Evolutionary conservation across 1,140 invertebrate genomes (phyloP).

Genomic region (Ectropis grisescens): DNA sequence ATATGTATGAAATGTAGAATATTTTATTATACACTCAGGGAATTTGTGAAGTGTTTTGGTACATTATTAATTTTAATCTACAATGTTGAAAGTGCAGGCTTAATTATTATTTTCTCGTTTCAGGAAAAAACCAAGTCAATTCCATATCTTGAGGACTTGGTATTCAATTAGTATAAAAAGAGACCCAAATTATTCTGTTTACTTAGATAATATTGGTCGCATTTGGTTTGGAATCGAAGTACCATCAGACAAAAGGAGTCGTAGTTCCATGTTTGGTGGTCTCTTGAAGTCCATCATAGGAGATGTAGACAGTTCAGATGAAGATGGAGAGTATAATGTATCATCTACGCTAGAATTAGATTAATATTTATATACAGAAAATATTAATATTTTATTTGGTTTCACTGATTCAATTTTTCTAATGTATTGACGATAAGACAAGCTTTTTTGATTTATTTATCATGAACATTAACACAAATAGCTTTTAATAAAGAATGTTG

Average conservation of each 20-base stretch:
- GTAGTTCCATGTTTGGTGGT: slow-evolving; percentile 45
- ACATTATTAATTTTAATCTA: no score
- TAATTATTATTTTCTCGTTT: no score
- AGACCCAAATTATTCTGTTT: slow-evolving; percentile 51
- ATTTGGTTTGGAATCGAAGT: slow-evolving; percentile 60
- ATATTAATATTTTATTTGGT: slow-evolving; percentile 8
- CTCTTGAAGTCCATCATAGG: slow-evolving; percentile 55
- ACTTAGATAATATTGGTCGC: slow-evolving; percentile 54
- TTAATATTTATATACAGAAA: no score
- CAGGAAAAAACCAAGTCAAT: slow-evolving; percentile 47
- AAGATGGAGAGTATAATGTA: slow-evolving; percentile 32
- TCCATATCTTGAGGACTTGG: slow-evolving; percentile 43
- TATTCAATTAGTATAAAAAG: slow-evolving; percentile 56
- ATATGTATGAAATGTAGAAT: no score
- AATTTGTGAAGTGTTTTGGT: no score
- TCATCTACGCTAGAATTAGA: slow-evolving; percentile 46
- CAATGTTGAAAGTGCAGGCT: no score
- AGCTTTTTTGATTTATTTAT: no score
- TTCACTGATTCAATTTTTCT: slow-evolving; percentile 5
- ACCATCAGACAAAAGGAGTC: slow-evolving; percentile 28
- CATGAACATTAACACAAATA: no score
- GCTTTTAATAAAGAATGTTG: no score
- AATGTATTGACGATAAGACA: no score
- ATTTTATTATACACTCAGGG: no score
- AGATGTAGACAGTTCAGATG: slow-evolving; percentile 52